phyloP scores from a whole-genome alignment of 2,113 vertebrate species.

The Caretta caretta region DNA sequence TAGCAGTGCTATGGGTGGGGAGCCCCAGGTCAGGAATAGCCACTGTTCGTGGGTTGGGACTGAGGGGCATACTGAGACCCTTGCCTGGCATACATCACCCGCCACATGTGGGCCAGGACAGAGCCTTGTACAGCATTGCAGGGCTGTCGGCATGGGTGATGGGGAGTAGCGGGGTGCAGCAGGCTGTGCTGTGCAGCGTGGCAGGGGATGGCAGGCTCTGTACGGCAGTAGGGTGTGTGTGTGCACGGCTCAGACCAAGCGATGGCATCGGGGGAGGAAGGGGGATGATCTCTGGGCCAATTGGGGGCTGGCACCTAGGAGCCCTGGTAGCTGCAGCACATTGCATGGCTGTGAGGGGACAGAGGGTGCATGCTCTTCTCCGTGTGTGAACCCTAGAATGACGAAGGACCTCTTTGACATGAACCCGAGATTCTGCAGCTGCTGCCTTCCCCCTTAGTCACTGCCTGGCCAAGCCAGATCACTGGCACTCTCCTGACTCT shows the following conservation, averaged over 20 bases:
- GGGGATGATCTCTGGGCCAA: not conserved
- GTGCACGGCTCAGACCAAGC: not conserved
- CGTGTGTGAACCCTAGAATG: not conserved
- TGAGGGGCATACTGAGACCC: not conserved
- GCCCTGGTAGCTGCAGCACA: no score
- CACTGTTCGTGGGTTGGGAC: not conserved
- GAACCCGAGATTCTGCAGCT: not conserved
- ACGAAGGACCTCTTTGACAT: not conserved
- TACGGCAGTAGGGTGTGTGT: not conserved
- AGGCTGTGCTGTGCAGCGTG: not conserved
- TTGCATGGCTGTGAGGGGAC: not conserved
- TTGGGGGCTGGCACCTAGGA: not conserved
- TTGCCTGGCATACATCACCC: not conserved
- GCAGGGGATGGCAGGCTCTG: not conserved
- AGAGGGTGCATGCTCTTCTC: not conserved
- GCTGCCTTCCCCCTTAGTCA: not conserved
- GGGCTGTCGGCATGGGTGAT: not conserved
- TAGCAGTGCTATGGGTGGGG: not conserved
- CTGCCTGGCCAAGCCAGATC: not conserved
- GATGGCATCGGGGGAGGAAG: not conserved
- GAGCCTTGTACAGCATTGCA: not conserved
- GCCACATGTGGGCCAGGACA: not conserved
- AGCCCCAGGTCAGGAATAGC: not conserved
- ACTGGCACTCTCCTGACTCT: not conserved
- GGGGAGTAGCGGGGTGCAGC: not conserved